Evolutionary conservation across 2,888 invertebrate species (phyloP).

Genomic region (Glaucopsyche alexis): DNA sequence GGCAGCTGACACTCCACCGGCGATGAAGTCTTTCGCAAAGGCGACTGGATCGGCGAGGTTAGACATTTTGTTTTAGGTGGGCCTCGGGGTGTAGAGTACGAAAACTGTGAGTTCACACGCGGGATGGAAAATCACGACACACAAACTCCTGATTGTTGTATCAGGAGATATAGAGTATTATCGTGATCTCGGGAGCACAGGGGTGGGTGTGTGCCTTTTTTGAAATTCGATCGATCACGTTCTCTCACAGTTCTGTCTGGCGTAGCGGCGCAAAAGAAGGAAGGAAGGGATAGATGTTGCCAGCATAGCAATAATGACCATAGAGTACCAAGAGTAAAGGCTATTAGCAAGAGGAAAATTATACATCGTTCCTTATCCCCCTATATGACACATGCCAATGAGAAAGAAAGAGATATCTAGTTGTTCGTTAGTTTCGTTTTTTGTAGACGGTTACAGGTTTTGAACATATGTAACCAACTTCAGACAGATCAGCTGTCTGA

Average conservation of each 20-base stretch:
- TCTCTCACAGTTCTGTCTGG: slow-evolving; percentile 73
- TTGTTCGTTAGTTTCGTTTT: too few species aligned
- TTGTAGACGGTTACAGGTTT: too few species aligned
- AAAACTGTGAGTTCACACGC: slow-evolving; percentile 63
- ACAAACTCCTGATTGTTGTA: slow-evolving; percentile 71
- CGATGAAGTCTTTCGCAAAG: slow-evolving; percentile 95
- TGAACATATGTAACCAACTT: too few species aligned
- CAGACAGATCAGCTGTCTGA: too few species aligned
- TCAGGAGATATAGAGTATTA: slow-evolving; percentile 75
- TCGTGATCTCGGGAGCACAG: slow-evolving; percentile 78
- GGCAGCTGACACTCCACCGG: slow-evolving; percentile 96
- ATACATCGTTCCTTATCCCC: too few species aligned
- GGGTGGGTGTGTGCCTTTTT: slow-evolving; percentile 79
- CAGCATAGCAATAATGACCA: slow-evolving; percentile 69
- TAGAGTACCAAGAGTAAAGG: too few species aligned
- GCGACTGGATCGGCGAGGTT: slow-evolving; percentile 86
- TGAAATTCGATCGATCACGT: slow-evolving; percentile 80
- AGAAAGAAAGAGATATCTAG: too few species aligned
- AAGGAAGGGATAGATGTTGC: slow-evolving; percentile 74
- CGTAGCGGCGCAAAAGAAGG: slow-evolving; percentile 78
- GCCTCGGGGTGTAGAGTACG: slow-evolving; percentile 48
- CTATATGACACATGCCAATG: too few species aligned
- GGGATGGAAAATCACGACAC: slow-evolving; percentile 74
- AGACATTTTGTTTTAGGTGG: slow-evolving; percentile 72
- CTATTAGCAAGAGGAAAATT: too few species aligned